A percentile compares a stretch with the other conserved stretches of the same genome.
phyloP scores from a whole-genome alignment of 2,888 invertebrate species.

The Busseola fusca region DNA sequence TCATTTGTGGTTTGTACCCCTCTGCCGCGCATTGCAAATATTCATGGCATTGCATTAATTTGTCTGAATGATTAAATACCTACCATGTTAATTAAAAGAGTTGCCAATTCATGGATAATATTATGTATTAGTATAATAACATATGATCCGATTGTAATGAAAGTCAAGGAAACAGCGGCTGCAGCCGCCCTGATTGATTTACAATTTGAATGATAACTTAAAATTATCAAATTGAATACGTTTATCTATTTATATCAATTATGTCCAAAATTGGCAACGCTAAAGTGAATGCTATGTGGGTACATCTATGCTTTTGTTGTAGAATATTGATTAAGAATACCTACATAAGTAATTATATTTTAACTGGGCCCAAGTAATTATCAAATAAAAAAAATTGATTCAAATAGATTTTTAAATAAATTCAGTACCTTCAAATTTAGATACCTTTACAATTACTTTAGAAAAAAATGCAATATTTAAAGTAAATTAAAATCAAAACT shows the following conservation, averaged over 20 bases:
- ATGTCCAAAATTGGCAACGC: slow-evolving; percentile 67
- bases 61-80: slow-evolving; percentile 71
- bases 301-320: slow-evolving; percentile 80
- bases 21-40: slow-evolving; percentile 81
- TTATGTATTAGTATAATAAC: slow-evolving; percentile 3
- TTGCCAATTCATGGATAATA: slow-evolving; percentile 66
- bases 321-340: slow-evolving; percentile 68
- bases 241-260: neutral
- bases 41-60: slow-evolving; percentile 81
- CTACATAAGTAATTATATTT: slow-evolving; percentile 19
- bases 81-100: slow-evolving; percentile 68
- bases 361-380: slow-evolving; percentile 19
- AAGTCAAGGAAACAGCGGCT: slow-evolving; percentile 23
- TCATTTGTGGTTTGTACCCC: slow-evolving; percentile 86
- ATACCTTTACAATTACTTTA: slow-evolving; percentile 4
- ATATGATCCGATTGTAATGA: slow-evolving; percentile 12
- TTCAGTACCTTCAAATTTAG: slow-evolving; percentile 9
- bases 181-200: slow-evolving; percentile 20
- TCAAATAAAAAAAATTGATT: neutral
- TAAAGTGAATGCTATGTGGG: slow-evolving; percentile 78
- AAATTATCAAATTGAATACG: neutral
- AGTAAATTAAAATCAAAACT: slow-evolving; percentile 33
- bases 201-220: slow-evolving; percentile 2
- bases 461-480: slow-evolving; percentile 17
- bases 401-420: slow-evolving; percentile 1